phyloP scores from a whole-genome alignment of 2,797 vertebrate species.

The Myotis vivesi region DNA sequence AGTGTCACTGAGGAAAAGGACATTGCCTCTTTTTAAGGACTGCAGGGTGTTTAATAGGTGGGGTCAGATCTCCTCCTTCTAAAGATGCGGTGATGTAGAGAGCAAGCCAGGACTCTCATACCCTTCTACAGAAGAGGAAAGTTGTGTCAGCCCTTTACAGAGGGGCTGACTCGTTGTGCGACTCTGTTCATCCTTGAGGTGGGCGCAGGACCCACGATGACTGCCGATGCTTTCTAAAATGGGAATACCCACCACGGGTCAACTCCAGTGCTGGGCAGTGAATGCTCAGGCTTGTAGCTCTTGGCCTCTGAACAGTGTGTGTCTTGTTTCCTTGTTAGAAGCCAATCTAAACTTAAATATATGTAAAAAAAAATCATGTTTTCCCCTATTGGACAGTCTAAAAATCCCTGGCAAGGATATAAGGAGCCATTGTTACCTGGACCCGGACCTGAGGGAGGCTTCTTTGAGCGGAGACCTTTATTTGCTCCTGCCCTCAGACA shows the following conservation, averaged over 20 bases:
- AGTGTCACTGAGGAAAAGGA: neutral
- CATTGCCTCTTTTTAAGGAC: neutral
- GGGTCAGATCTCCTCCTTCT: neutral
- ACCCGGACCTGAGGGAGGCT: neutral
- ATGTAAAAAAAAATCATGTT: neutral
- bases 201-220: accelerated
- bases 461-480: neutral
- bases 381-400: neutral
- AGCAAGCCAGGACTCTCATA: neutral
- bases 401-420: neutral
- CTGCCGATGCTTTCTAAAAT: neutral
- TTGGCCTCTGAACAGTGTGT: neutral
- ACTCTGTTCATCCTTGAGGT: accelerated
- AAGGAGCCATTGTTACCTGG: conserved; percentile 42
- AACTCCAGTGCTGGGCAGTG: accelerated
- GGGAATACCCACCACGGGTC: neutral
- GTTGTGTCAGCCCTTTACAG: neutral
- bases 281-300: neutral
- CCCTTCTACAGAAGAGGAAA: neutral
- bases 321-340: conserved; percentile 19
- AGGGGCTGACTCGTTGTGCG: accelerated
- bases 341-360: conserved; percentile 15
- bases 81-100: neutral
- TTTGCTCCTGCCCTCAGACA: neutral
- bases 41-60: neutral